These are phyloP conservation scores for Calliopum simillimum DNA, from an alignment of 2,888 invertebrate species.

Conservation along the genomic window DNA sequence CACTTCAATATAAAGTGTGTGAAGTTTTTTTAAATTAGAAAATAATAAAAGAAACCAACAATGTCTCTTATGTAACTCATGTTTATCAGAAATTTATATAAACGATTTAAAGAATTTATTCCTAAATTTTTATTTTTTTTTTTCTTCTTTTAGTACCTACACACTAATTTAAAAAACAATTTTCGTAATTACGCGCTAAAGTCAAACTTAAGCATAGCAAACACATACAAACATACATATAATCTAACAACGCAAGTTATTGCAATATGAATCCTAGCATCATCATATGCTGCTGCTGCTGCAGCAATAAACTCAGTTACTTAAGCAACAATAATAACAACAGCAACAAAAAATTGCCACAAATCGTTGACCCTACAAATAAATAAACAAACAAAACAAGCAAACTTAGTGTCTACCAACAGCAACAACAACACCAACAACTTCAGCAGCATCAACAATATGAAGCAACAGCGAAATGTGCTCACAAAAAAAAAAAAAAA, in stretches of 20 bases:
- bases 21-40: too few species aligned
- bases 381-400: conserved; percentile 25
- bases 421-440: not conserved
- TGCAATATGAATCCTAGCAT: conserved; percentile 3
- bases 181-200: conserved; percentile 64
- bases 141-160: conserved; percentile 53
- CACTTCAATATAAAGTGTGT: too few species aligned
- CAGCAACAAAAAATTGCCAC: conserved; percentile 23
- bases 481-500: too few species aligned
- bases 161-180: conserved; percentile 67
- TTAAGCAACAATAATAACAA: not conserved
- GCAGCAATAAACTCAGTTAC: not conserved
- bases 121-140: not conserved
- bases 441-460: not conserved
- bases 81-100: too few species aligned
- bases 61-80: too few species aligned
- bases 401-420: not conserved
- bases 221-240: not conserved
- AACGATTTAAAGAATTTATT: conserved; percentile 2
- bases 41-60: too few species aligned
- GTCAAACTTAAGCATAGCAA: conserved; percentile 8
- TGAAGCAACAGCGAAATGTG: not conserved
- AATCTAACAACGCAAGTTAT: not conserved
- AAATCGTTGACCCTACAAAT: conserved; percentile 37
- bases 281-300: too few species aligned